Evolutionary conservation across 2,888 invertebrate genomes (phyloP).

Genomic region (Leptinotarsa tumamoca): DNA sequence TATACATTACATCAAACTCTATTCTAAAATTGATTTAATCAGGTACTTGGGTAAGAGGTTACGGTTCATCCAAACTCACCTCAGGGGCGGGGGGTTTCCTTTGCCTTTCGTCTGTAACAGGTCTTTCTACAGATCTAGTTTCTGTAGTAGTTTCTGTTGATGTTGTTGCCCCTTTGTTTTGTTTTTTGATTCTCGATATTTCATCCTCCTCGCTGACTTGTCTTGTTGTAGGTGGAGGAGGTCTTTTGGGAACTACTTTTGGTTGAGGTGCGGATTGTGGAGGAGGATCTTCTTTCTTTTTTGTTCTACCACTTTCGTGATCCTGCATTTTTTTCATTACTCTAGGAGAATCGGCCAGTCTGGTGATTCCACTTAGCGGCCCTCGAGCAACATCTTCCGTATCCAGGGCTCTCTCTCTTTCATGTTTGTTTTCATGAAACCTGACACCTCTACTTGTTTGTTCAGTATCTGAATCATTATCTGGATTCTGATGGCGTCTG

Average conservation of each 20-base stretch:
- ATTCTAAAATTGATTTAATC: constrained; percentile 61
- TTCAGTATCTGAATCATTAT: constrained; percentile 84
- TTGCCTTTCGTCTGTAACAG: constrained; percentile 66
- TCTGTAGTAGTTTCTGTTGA: constrained; percentile 70
- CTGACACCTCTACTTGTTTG: constrained; percentile 72
- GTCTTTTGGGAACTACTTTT: constrained; percentile 65
- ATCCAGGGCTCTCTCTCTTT: constrained; percentile 82
- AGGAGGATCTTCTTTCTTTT: constrained; percentile 73
- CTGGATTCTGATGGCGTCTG: constrained; percentile 70
- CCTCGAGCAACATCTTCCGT: constrained; percentile 90
- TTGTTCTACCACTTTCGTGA: constrained; percentile 78
- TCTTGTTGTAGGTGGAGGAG: constrained; percentile 74
- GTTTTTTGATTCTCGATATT: constrained; percentile 86
- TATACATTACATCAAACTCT: constrained; percentile 55
- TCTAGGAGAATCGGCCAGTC: constrained; percentile 87
- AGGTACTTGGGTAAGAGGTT: constrained; percentile 63
- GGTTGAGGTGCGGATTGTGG: constrained; percentile 72
- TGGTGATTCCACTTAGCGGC: constrained; percentile 89
- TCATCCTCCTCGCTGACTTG: constrained; percentile 93
- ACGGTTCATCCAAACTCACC: constrained; percentile 78
- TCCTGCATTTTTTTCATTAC: constrained; percentile 91
- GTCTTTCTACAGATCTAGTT: constrained; percentile 67
- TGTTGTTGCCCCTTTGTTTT: constrained; percentile 81
- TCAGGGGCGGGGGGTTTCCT: constrained; percentile 79
- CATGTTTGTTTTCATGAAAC: constrained; percentile 73